Percentiles rank a stretch among this genome's conserved stretches.
phyloP scores from a whole-genome alignment of 2,113 vertebrate species.

The Rhinogobius similis region DNA sequence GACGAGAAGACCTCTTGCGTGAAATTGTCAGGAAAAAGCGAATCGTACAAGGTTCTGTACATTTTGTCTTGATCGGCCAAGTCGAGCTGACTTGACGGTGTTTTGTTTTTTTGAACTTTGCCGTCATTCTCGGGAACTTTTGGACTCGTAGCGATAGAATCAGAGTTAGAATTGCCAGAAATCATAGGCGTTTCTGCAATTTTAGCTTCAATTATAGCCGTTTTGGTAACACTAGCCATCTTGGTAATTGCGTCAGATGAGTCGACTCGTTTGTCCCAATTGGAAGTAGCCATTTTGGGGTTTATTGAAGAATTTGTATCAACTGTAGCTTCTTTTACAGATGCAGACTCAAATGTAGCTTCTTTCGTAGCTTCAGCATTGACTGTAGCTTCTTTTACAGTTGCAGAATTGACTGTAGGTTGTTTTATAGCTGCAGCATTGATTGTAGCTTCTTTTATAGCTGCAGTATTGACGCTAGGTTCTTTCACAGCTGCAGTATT shows the following conservation, averaged over 20 bases:
- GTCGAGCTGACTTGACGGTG: neutral
- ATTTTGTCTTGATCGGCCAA: neutral
- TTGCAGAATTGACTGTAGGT: no score
- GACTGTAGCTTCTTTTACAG: no score
- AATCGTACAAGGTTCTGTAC: slow-evolving; percentile 42
- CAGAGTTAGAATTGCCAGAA: neutral
- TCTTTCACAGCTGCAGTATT: no score
- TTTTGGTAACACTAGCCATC: neutral
- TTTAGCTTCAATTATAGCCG: neutral
- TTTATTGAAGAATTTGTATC: neutral
- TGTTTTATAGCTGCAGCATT: no score
- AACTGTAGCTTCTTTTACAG: no score
- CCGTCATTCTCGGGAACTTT: neutral
- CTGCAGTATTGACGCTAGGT: no score
- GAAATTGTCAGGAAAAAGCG: slow-evolving; percentile 49
- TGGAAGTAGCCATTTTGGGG: neutral
- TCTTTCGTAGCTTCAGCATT: neutral
- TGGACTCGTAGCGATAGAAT: neutral
- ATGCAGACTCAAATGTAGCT: neutral
- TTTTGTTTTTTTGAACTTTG: neutral
- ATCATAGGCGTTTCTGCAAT: neutral
- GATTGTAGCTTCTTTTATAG: no score
- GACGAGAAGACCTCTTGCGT: slow-evolving; percentile 16
- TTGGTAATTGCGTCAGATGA: neutral
- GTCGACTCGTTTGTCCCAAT: neutral